Base-by-base conservation (phyloP, 2,888 invertebrate species). In the Abscondita cerata region DNA sequence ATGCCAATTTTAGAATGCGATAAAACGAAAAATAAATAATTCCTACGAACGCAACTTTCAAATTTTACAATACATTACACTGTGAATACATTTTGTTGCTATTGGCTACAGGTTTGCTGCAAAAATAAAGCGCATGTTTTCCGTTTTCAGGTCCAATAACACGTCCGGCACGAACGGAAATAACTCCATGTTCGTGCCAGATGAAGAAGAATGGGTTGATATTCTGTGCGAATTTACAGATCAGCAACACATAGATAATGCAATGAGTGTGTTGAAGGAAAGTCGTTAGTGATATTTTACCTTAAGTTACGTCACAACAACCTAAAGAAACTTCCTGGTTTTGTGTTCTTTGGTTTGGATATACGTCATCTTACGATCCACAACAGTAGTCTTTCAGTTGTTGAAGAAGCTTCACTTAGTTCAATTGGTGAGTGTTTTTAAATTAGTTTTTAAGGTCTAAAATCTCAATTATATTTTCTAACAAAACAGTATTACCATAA, bases 221-320 rank as follows among this genome's bases (percentile, higher is more conserved):
- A 89, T 95, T 67, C 85, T 93, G 67, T 95, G 95, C 85, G 94
- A 95, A 83, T 89, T 90, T 73, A 93, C 93, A 53, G 92, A 93
- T 76, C 86, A 89, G 72, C 84, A 85, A 68, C 91, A 92, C 74
- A 93, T 95, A 77, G 88, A 82, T 64, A 85, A 87, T 79, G 92
- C 93, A 11, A 93, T 94, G 92, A 87, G 88, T 75, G 86, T 88
- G 11, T 84, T 95, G 34, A 93, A 94, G 90, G 91, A 64, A 90
- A 89, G 75, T 88, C 89, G 68, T 87, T 89, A 75, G 88, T 93
- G 66, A 93, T 95, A 70, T 93, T 92, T 81, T 95, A 95, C 81
- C 83, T 95, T 69, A 95, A 94, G 78, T 83, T 95, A 62, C 87
- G 94, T 58, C 93, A 94, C 81, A 94, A 94, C 79, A 90, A 89